phyloP scores from a whole-genome alignment of 1,140 invertebrate genomes.

The Caenorhabditis remanei region DNA sequence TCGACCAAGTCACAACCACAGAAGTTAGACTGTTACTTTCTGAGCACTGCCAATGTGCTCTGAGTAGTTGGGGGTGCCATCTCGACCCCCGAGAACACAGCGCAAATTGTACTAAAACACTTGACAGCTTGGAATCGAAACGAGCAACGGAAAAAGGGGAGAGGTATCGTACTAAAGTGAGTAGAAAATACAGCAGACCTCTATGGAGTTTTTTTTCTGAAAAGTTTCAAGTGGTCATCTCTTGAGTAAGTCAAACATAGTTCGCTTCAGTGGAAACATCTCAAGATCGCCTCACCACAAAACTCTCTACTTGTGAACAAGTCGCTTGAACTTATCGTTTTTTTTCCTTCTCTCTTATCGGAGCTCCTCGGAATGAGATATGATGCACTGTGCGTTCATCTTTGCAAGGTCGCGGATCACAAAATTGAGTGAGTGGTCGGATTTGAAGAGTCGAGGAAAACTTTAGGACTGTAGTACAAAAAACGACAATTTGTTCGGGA shows the following conservation, averaged over 20 bases:
- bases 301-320: conserved; percentile 56
- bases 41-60: not conserved
- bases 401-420: conserved; percentile 53
- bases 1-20: conserved; percentile 3
- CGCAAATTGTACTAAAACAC: conserved; percentile 47
- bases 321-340: conserved; percentile 41
- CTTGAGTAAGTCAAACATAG: conserved; percentile 55
- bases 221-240: conserved; percentile 55
- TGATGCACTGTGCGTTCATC: conserved; percentile 50
- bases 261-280: conserved; percentile 49
- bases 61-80: conserved; percentile 42
- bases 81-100: conserved; percentile 25
- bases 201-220: conserved; percentile 32
- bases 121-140: conserved; percentile 49
- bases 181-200: conserved; percentile 37
- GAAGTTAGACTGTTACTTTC: not conserved
- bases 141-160: conserved; percentile 19
- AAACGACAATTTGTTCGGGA: conserved; percentile 51
- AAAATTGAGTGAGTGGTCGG: conserved; percentile 27
- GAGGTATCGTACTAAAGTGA: conserved; percentile 37
- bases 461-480: conserved; percentile 50
- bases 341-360: conserved; percentile 2
- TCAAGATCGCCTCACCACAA: not conserved
- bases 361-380: not conserved
- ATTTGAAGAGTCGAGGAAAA: conserved; percentile 36